Percentiles rank a stretch among this genome's conserved stretches.
Conservation (phyloP, 2,113 vertebrate genomes). For the Cnemophilus loriae region DNA sequence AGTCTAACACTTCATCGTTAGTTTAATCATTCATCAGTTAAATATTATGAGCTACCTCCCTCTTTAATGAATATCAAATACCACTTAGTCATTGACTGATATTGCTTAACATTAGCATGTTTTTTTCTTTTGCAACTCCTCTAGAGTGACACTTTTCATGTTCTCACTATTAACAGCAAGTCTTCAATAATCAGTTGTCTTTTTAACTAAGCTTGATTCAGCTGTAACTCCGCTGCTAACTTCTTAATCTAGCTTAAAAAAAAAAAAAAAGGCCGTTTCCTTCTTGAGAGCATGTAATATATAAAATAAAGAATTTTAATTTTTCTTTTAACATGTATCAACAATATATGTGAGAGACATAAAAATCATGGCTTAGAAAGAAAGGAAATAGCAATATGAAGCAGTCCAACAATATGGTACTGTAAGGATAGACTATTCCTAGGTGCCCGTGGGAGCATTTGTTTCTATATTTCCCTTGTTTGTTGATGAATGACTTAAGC, state of each 20-base stretch:
- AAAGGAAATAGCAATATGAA: neutral
- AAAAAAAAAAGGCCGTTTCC: neutral
- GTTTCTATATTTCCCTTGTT: neutral
- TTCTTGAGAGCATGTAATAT: neutral
- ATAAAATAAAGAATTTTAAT: neutral
- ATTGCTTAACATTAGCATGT: neutral
- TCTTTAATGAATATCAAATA: slow-evolving; percentile 44
- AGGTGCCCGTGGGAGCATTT: neutral
- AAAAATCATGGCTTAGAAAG: neutral
- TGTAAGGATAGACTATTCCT: neutral
- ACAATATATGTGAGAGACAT: neutral
- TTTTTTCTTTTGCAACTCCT: neutral
- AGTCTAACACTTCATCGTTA: slow-evolving; percentile 18
- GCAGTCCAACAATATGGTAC: neutral
- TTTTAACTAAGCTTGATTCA: neutral
- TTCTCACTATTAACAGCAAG: neutral
- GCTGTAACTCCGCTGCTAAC: neutral
- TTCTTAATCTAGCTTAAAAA: neutral
- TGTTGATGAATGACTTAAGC: neutral
- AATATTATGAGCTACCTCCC: neutral
- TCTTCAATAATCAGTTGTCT: neutral
- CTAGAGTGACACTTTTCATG: neutral
- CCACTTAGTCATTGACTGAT: neutral
- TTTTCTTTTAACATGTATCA: neutral
- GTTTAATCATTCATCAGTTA: slow-evolving; percentile 46